Evolutionary conservation across 2,113 vertebrate species (phyloP).

Genomic region (Istiophorus platypterus): DNA sequence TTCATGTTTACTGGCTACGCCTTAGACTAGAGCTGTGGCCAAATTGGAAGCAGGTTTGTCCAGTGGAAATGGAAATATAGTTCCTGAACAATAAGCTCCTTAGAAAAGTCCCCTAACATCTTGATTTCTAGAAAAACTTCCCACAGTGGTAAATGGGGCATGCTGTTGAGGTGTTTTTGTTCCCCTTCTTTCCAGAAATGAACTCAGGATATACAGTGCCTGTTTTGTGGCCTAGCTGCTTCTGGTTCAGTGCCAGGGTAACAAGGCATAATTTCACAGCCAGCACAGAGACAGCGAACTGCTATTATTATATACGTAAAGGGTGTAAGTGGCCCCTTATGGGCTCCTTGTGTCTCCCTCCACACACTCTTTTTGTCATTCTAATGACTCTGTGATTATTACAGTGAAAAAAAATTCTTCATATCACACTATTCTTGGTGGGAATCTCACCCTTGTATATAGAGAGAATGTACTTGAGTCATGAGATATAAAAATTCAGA

Average conservation of each 20-base stretch:
- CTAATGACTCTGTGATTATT: slow-evolving; percentile 26
- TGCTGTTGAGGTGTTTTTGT: slow-evolving; percentile 1
- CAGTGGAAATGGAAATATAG: slow-evolving; percentile 8
- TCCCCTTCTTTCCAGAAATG: slow-evolving; percentile 17
- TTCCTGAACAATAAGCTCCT: background rate
- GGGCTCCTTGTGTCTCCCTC: slow-evolving; percentile 18
- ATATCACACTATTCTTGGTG: slow-evolving; percentile 1
- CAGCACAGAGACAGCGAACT: slow-evolving; percentile 25
- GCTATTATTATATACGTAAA: slow-evolving; percentile 31
- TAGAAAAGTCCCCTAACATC: slow-evolving; percentile 8
- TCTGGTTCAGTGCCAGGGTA: slow-evolving; percentile 33
- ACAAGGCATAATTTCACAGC: slow-evolving; percentile 35
- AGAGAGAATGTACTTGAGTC: background rate
- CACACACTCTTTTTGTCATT: slow-evolving; percentile 23
- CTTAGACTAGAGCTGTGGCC: slow-evolving; percentile 4
- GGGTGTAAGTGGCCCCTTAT: slow-evolving; percentile 24
- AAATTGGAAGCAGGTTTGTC: slow-evolving; percentile 19
- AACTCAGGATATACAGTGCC: background rate
- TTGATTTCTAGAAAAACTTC: slow-evolving; percentile 7
- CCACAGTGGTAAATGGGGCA: background rate
- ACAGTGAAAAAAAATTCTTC: background rate
- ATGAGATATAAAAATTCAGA: background rate
- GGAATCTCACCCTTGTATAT: background rate
- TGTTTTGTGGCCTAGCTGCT: slow-evolving; percentile 31
- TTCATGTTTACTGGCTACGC: slow-evolving; percentile 12